Evolutionary conservation across 2,888 invertebrate genomes (phyloP).

Genomic region (Limnephilus lunatus): DNA sequence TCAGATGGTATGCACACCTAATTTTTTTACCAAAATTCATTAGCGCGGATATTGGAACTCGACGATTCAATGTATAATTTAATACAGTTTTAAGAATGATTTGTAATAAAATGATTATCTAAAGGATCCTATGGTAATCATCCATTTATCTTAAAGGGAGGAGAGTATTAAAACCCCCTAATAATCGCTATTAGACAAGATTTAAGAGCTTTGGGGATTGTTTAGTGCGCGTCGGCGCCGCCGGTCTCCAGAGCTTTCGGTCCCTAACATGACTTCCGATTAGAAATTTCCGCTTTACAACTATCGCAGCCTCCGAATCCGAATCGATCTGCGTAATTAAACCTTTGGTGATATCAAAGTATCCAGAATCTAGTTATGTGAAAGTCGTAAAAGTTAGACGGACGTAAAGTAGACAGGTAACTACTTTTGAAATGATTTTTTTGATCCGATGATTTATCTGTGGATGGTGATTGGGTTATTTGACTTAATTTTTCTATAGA

Average conservation of each 20-base stretch:
- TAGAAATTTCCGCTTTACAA: constrained; percentile 36
- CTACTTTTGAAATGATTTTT: too few relatives aligned
- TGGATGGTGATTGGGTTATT: too few relatives aligned
- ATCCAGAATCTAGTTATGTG: neutral
- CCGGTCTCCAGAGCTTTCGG: neutral
- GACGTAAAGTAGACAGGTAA: neutral
- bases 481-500: too few relatives aligned
- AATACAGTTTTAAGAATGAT: neutral
- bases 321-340: neutral
- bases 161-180: neutral
- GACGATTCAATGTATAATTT: neutral
- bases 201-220: neutral
- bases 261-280: constrained; percentile 4
- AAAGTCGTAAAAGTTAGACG: neutral
- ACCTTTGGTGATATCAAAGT: neutral
- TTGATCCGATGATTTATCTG: too few relatives aligned
- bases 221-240: neutral
- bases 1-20: too few relatives aligned
- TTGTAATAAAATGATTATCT: neutral
- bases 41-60: too few relatives aligned
- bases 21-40: too few relatives aligned
- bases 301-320: constrained; percentile 4
- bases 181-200: neutral
- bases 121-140: neutral
- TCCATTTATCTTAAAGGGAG: neutral